Percentiles rank a stretch among this genome's conserved stretches.
These are phyloP conservation scores for Scartelaos histophorus DNA, from an alignment of 2,113 vertebrate genomes.

Conservation along the genomic window DNA sequence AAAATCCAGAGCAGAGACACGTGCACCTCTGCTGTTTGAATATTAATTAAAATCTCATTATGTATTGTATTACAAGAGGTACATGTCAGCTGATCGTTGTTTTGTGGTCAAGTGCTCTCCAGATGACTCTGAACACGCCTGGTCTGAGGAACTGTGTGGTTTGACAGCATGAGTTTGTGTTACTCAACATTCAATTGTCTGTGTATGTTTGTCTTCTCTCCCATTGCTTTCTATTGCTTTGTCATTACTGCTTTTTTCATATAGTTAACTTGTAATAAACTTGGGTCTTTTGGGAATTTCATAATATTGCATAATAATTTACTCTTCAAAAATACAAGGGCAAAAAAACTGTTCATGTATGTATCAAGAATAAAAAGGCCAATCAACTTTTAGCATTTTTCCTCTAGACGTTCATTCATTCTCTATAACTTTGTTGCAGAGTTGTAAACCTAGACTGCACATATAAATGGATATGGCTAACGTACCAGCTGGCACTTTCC, in stretches of 20 bases:
- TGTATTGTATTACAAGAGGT: slow-evolving; percentile 33
- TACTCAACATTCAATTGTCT: background rate
- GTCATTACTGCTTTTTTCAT: background rate
- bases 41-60: slow-evolving; percentile 63
- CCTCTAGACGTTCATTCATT: no score
- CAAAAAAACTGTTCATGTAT: no score
- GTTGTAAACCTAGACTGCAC: background rate
- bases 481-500: no score
- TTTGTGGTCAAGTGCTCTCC: slow-evolving; percentile 55
- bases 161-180: slow-evolving; percentile 9
- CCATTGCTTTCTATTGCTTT: background rate
- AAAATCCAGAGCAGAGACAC: slow-evolving; percentile 49
- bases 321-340: no score
- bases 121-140: slow-evolving; percentile 41
- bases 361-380: no score
- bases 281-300: no score
- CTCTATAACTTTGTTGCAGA: background rate
- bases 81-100: slow-evolving; percentile 49
- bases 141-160: slow-evolving; percentile 27
- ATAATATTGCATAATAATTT: no score
- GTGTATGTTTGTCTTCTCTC: background rate
- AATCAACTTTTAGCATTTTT: no score
- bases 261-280: no score
- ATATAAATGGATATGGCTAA: no score
- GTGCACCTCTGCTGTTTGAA: slow-evolving; percentile 44